These are phyloP conservation scores for Drosophila nannoptera DNA, from an alignment of 1,140 invertebrate species.

Conservation along the genomic window DNA sequence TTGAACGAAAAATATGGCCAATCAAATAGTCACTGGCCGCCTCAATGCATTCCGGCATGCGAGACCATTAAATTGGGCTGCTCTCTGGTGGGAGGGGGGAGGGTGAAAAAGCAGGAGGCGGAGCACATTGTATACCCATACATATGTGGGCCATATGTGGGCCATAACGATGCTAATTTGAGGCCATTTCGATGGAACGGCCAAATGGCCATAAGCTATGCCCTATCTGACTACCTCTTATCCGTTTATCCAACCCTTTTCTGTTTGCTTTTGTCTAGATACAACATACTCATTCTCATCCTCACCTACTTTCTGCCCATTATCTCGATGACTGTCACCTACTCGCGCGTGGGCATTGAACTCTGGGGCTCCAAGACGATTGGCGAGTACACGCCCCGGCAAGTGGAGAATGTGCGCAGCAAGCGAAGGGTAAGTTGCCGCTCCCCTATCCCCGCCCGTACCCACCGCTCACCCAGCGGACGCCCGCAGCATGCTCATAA, in stretches of 20 bases:
- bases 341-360: slow-evolving; percentile 92
- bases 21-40: slow-evolving; percentile 26
- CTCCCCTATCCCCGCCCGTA: not conserved
- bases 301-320: slow-evolving; percentile 97
- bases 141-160: not conserved
- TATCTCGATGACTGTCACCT: slow-evolving; percentile 93
- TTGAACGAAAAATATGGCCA: slow-evolving; percentile 29
- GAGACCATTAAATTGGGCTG: slow-evolving; percentile 65
- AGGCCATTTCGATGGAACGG: not conserved
- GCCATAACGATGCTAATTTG: slow-evolving; percentile 2
- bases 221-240: slow-evolving; percentile 33
- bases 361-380: slow-evolving; percentile 97
- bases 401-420: slow-evolving; percentile 93
- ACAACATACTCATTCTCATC: slow-evolving; percentile 92
- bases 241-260: slow-evolving; percentile 21
- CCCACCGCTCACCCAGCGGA: not conserved
- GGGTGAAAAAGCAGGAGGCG: not conserved
- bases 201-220: slow-evolving; percentile 11
- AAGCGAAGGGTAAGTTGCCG: slow-evolving; percentile 90
- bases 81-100: slow-evolving; percentile 41
- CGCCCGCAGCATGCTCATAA: not conserved
- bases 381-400: slow-evolving; percentile 93
- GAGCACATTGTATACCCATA: slow-evolving; percentile 9
- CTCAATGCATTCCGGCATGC: slow-evolving; percentile 47
- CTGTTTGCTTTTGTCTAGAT: slow-evolving; percentile 81